Evolutionary conservation across 2,888 invertebrate species (phyloP).

Genomic region (Phyllotreta cruciferae): DNA sequence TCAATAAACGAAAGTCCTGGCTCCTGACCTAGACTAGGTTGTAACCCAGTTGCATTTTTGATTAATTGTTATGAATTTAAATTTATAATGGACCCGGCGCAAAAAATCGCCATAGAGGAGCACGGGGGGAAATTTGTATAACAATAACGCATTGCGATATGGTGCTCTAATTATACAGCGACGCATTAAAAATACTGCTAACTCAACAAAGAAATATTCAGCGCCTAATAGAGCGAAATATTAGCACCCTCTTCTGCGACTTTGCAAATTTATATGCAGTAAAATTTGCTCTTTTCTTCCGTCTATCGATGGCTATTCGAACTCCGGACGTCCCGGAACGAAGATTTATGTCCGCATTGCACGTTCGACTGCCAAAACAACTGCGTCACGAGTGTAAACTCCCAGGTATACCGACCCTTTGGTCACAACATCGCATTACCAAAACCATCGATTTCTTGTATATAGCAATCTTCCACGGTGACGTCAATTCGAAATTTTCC

Average conservation of each 20-base stretch:
- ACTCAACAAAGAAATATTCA: too few species aligned
- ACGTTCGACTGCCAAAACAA: constrained; percentile 26
- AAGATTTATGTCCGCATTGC: constrained; percentile 21
- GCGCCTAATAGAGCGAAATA: too few species aligned
- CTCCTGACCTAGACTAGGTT: constrained; percentile 4
- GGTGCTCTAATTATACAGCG: too few species aligned
- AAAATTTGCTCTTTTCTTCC: background rate
- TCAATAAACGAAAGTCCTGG: constrained; percentile 10
- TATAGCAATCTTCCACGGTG: background rate
- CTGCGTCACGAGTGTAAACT: constrained; percentile 19
- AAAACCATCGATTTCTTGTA: constrained; percentile 18
- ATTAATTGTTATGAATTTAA: constrained; percentile 7
- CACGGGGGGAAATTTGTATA: too few species aligned
- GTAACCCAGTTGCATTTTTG: background rate
- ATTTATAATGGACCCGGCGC: constrained; percentile 12
- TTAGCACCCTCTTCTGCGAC: background rate
- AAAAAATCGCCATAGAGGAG: too few species aligned
- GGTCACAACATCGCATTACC: background rate
- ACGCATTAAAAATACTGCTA: too few species aligned
- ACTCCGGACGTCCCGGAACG: constrained; percentile 6
- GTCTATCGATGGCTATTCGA: constrained; percentile 10
- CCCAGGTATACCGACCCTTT: constrained; percentile 16
- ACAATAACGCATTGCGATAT: too few species aligned
- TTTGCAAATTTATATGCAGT: background rate
- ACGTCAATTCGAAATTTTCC: constrained; percentile 20